Conservation (phyloP, 2,888 invertebrate genomes). For the Heliconius sara region DNA sequence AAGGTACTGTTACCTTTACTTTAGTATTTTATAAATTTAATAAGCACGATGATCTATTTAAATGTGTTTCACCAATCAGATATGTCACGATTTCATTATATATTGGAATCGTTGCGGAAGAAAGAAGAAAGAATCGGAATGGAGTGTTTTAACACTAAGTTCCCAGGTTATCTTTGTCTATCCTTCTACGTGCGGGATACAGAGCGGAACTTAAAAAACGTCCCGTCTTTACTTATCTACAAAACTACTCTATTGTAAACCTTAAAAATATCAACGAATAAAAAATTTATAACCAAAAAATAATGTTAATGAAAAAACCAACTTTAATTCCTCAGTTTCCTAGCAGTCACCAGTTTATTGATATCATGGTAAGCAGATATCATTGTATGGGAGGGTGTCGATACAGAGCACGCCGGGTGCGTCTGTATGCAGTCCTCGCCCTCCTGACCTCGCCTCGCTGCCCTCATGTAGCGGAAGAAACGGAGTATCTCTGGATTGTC, state of each 20-base stretch:
- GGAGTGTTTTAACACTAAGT: background rate
- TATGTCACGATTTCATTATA: too few relatives aligned
- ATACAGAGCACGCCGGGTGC: conserved; percentile 86
- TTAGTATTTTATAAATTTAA: too few relatives aligned
- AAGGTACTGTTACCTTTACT: too few relatives aligned
- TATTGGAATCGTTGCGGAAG: background rate
- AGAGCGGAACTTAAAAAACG: background rate
- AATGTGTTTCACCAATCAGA: too few relatives aligned
- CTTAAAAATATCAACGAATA: background rate
- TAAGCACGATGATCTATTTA: too few relatives aligned
- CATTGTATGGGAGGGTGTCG: conserved; percentile 90
- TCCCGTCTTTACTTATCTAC: too few relatives aligned
- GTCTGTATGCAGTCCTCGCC: conserved; percentile 88
- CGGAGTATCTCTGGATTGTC: conserved; percentile 94
- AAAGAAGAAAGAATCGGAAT: too few relatives aligned
- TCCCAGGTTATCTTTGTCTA: background rate
- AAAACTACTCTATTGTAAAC: background rate
- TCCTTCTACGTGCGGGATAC: background rate
- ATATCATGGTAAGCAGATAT: conserved; percentile 93
- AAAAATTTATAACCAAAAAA: background rate
- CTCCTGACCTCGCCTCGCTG: conserved; percentile 93
- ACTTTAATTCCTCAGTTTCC: conserved; percentile 79
- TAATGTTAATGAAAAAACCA: background rate
- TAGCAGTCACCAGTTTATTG: conserved; percentile 92
- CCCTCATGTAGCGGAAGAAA: conserved; percentile 95